A percentile compares a stretch with the other conserved stretches of the same genome.
Conservation (phyloP, 2,113 vertebrate genomes). For the Mobula hypostoma region DNA sequence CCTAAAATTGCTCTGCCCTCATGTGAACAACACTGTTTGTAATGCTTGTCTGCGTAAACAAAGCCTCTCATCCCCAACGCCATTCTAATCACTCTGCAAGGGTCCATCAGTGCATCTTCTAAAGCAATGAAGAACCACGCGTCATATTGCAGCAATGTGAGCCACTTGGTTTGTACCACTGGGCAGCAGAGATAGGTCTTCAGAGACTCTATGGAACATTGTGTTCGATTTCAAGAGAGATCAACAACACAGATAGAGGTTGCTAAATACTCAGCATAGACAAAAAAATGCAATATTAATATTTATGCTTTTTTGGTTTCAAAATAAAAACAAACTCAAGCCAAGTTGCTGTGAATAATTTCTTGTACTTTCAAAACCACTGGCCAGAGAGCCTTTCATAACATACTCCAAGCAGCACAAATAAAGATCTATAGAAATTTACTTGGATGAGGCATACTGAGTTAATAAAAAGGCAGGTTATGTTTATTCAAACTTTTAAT, state of each 20-base stretch:
- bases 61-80: background rate
- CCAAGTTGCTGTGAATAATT: background rate
- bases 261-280: background rate
- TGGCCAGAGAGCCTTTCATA: background rate
- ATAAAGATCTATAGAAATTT: background rate
- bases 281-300: background rate
- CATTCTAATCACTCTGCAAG: background rate
- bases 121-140: background rate
- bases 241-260: background rate
- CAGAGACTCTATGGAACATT: background rate
- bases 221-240: background rate
- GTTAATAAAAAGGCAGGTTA: background rate
- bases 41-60: background rate
- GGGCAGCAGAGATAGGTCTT: background rate
- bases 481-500: background rate
- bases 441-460: background rate
- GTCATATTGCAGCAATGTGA: background rate
- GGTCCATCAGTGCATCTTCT: too few species aligned
- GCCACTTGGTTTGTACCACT: too few species aligned
- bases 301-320: background rate
- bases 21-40: background rate
- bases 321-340: background rate
- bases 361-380: background rate
- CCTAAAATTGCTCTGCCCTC: background rate
- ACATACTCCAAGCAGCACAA: background rate